These are phyloP conservation scores for Lochmaea crataegi DNA, from an alignment of 2,888 invertebrate species.

Conservation along the genomic window DNA sequence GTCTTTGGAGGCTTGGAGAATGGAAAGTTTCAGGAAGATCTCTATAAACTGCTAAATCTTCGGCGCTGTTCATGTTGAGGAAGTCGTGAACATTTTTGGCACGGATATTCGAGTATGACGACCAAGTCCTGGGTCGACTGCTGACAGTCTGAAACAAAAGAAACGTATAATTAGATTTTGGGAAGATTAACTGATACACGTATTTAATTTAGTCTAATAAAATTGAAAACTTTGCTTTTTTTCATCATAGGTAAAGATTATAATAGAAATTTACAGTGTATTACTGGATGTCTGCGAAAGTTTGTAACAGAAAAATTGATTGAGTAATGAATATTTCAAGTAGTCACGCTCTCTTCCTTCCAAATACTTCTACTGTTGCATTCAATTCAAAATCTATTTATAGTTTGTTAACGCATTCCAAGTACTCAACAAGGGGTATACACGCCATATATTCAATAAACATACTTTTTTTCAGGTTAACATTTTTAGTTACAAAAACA, in stretches of 20 bases:
- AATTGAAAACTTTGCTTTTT: too few relatives aligned
- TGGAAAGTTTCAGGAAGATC: conserved; percentile 50
- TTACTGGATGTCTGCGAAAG: background rate
- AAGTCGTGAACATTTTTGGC: conserved; percentile 55
- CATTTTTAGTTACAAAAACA: too few relatives aligned
- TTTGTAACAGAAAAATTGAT: conserved; percentile 3
- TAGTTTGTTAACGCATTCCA: background rate
- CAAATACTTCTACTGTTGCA: background rate
- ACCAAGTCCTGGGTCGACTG: conserved; percentile 63
- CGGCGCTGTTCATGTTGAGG: conserved; percentile 61
- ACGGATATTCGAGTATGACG: conserved; percentile 61
- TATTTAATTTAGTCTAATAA: too few relatives aligned
- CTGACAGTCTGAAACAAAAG: conserved; percentile 65
- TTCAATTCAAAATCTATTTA: background rate
- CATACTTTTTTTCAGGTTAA: too few relatives aligned
- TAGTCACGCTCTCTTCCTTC: conserved; percentile 27
- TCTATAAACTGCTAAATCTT: conserved; percentile 56
- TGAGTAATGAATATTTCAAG: conserved; percentile 9
- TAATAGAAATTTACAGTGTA: background rate
- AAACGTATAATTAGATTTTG: conserved; percentile 15
- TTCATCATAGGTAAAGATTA: too few relatives aligned
- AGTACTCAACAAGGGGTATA: background rate
- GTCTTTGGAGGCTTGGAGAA: conserved; percentile 57
- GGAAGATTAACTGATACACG: too few relatives aligned
- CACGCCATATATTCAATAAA: too few relatives aligned